Percentiles rank a stretch among this genome's conserved stretches.
phyloP scores from a whole-genome alignment of 2,113 vertebrate genomes.

The Fulica atra region DNA sequence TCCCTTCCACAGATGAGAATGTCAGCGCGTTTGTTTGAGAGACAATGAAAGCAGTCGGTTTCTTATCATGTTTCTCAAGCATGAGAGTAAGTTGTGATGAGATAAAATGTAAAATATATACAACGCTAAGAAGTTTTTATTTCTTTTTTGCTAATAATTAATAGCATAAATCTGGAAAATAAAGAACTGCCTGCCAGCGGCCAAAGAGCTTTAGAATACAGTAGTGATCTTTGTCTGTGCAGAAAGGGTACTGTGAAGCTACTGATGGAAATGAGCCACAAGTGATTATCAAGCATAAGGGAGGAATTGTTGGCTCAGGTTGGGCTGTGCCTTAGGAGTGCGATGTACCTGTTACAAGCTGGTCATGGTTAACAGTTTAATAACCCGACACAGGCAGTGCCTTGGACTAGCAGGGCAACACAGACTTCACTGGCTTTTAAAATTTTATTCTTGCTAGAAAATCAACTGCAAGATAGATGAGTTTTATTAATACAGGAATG shows the following conservation, averaged over 20 bases:
- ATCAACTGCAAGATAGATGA: neutral
- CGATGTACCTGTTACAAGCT: neutral
- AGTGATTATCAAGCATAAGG: neutral
- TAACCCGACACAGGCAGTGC: neutral
- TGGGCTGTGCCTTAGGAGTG: neutral
- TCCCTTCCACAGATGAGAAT: neutral
- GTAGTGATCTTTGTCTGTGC: neutral
- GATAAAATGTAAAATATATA: neutral
- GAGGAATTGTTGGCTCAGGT: neutral
- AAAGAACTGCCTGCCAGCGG: neutral
- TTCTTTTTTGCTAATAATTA: neutral
- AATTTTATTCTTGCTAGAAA: neutral
- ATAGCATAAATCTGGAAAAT: neutral
- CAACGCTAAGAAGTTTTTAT: neutral
- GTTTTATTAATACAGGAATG: neutral
- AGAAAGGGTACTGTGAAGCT: neutral
- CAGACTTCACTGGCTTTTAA: neutral
- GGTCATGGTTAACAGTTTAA: neutral
- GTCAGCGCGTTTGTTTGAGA: slow-evolving; percentile 8
- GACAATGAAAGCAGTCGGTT: neutral
- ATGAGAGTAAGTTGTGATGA: neutral
- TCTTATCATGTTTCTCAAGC: neutral
- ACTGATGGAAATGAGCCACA: neutral
- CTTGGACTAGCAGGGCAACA: neutral
- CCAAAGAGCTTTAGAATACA: neutral